phyloP scores from a whole-genome alignment of 2,113 vertebrate species.

The Arothron firmamentum region DNA sequence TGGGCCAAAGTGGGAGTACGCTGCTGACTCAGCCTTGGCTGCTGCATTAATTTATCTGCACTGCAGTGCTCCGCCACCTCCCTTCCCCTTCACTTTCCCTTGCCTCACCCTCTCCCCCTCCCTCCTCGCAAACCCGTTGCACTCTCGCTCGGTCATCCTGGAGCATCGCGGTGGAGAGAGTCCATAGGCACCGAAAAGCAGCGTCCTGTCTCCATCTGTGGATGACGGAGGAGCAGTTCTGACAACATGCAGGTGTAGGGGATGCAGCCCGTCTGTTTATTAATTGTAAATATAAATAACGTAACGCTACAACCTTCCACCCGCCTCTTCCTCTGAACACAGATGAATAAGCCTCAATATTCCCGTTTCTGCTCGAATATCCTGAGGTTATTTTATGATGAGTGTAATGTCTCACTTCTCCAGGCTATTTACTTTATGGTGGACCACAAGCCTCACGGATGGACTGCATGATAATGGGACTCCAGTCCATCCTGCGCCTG shows the following conservation, averaged over 20 bases:
- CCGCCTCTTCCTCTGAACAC: neutral
- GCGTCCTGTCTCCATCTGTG: slow-evolving; percentile 13
- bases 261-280: too few species aligned
- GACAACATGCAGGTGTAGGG: neutral
- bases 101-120: slow-evolving; percentile 31
- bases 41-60: slow-evolving; percentile 82
- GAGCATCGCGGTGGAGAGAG: slow-evolving; percentile 16
- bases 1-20: slow-evolving; percentile 68
- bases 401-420: slow-evolving; percentile 29
- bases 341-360: slow-evolving; percentile 15
- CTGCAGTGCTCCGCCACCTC: slow-evolving; percentile 76
- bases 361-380: neutral
- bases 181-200: slow-evolving; percentile 23
- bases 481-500: slow-evolving; percentile 41
- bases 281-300: too few species aligned
- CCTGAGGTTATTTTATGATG: slow-evolving; percentile 1
- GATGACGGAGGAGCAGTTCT: slow-evolving; percentile 24
- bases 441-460: slow-evolving; percentile 40
- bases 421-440: slow-evolving; percentile 29
- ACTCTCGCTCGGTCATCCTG: slow-evolving; percentile 50
- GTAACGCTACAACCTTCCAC: neutral
- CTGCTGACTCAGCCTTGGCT: slow-evolving; percentile 78
- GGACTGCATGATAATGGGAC: slow-evolving; percentile 35
- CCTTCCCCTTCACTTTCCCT: slow-evolving; percentile 31
- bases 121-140: slow-evolving; percentile 37